These are phyloP conservation scores for Trochalopteron elliotii DNA, from an alignment of 2,113 vertebrate species.

Conservation along the genomic window DNA sequence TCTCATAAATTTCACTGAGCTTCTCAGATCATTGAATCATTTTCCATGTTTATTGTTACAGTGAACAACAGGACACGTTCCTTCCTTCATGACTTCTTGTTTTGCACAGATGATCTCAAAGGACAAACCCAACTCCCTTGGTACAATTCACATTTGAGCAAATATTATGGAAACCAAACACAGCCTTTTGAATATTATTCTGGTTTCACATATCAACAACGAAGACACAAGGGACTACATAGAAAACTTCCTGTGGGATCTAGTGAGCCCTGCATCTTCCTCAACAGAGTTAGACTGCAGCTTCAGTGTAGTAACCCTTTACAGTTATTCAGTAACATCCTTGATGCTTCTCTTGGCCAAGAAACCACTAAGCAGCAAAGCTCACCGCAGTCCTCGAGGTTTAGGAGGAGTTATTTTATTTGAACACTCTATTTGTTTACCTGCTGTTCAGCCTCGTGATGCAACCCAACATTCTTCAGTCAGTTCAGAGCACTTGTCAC, in stretches of 20 bases:
- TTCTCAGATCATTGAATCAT: neutral
- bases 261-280: neutral
- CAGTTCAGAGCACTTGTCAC: neutral
- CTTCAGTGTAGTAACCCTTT: neutral
- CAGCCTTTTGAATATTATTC: neutral
- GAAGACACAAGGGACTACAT: neutral
- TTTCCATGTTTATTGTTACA: neutral
- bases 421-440: neutral
- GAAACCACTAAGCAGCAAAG: neutral
- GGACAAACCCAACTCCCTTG: neutral
- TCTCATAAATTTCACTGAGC: slow-evolving; percentile 1
- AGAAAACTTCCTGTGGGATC: neutral
- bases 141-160: neutral
- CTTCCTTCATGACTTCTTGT: neutral
- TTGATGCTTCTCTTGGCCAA: neutral
- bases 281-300: neutral
- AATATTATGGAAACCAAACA: neutral
- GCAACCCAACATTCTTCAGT: neutral
- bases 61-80: neutral
- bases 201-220: neutral
- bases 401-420: neutral
- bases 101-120: neutral
- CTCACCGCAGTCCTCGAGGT: neutral
- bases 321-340: neutral
- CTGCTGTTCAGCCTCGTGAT: neutral